Evolutionary conservation across 2,113 vertebrate species (phyloP).

Genomic region (Anser cygnoides): DNA sequence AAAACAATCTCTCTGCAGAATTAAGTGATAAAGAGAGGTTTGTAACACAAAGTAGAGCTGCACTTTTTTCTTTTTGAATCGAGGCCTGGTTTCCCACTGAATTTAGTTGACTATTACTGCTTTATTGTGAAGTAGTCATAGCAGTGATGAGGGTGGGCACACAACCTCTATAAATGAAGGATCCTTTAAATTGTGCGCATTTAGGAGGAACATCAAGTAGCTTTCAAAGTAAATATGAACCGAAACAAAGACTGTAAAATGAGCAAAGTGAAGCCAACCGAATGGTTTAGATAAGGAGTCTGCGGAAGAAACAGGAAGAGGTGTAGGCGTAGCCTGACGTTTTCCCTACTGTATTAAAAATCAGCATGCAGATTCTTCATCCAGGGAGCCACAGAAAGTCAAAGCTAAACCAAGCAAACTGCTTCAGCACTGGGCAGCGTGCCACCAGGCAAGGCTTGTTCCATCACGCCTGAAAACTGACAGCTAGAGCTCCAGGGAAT

Average conservation of each 20-base stretch:
- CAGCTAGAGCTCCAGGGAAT: not conserved
- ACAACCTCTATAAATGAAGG: not conserved
- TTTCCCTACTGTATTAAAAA: not conserved
- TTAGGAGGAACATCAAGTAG: not conserved
- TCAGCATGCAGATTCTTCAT: not conserved
- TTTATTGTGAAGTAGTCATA: not conserved
- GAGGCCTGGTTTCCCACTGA: not conserved
- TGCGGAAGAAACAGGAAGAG: not conserved
- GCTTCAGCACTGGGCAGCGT: slow-evolving; percentile 29
- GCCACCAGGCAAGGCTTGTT: not conserved
- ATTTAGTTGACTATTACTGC: not conserved
- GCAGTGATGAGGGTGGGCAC: not conserved
- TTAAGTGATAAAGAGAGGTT: not conserved
- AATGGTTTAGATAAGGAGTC: not conserved
- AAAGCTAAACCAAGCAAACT: slow-evolving; percentile 38
- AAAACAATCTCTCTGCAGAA: not conserved
- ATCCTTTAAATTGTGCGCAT: not conserved
- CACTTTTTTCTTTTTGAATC: not conserved
- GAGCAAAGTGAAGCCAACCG: not conserved
- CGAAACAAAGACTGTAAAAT: not conserved
- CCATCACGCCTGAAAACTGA: slow-evolving; percentile 1
- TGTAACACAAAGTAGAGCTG: not conserved
- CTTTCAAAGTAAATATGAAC: not conserved
- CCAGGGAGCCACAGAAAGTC: not conserved
- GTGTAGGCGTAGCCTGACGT: not conserved